phyloP scores from a whole-genome alignment of 2,113 vertebrate species.

The Campylomormyrus numenius region DNA sequence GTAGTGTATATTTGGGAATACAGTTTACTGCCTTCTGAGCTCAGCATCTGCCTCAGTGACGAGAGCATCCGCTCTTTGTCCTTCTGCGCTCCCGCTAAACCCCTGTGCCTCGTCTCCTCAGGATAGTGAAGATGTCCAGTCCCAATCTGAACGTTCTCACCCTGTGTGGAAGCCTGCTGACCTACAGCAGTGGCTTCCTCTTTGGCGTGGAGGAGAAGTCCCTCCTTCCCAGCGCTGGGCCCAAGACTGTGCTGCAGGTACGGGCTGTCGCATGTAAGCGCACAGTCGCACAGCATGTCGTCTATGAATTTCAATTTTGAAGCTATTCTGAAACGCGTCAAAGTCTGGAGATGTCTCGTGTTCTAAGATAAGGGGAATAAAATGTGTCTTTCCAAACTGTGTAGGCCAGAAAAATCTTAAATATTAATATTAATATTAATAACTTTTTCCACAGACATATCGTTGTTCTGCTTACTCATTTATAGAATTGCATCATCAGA shows the following conservation, averaged over 20 bases:
- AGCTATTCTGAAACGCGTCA: neutral
- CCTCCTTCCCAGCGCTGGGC: slow-evolving; percentile 39
- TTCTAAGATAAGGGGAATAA: neutral
- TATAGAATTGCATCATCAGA: neutral
- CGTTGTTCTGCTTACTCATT: neutral
- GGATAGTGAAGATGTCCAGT: slow-evolving; percentile 99
- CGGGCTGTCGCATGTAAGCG: neutral
- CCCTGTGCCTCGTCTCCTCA: slow-evolving; percentile 37
- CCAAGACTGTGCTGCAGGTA: slow-evolving; percentile 73
- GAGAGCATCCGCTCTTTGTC: neutral
- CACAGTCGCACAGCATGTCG: neutral
- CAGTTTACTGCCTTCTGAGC: neutral
- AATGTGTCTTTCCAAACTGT: neutral
- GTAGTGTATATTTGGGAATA: neutral
- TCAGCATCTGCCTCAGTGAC: neutral
- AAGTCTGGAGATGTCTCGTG: neutral
- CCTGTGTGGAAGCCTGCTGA: slow-evolving; percentile 79
- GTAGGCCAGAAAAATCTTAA: neutral
- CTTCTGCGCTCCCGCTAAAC: neutral
- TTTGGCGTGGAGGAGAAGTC: slow-evolving; percentile 70
- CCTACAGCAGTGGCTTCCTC: slow-evolving; percentile 81
- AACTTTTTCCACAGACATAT: neutral
- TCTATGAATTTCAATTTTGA: no score
- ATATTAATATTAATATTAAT: neutral
- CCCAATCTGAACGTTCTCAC: slow-evolving; percentile 92